Evolutionary conservation across 2,888 invertebrate species (phyloP).

Genomic region (Cantharis flavilabris): DNA sequence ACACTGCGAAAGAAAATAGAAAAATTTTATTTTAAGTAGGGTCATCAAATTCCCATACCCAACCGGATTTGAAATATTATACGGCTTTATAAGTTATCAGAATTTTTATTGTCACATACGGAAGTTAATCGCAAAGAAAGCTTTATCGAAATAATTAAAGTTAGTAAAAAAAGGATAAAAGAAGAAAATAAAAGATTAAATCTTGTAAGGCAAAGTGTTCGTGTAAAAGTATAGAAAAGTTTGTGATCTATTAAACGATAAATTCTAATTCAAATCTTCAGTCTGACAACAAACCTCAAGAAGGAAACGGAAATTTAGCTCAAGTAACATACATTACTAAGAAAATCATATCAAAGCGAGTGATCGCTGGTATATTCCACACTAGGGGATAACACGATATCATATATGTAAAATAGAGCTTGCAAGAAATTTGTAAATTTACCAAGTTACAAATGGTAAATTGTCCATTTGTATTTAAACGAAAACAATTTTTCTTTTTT

Average conservation of each 20-base stretch:
- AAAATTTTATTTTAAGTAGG: background rate
- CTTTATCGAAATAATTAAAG: background rate
- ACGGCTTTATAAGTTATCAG: background rate
- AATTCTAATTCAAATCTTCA: background rate
- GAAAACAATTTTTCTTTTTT: background rate
- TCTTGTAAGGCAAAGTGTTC: background rate
- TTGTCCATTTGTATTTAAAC: background rate
- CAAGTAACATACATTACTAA: background rate
- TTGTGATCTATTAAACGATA: background rate
- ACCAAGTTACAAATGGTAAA: background rate
- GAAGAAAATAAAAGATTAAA: background rate
- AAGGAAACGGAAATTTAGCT: background rate
- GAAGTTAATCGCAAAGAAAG: background rate
- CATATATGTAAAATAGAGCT: background rate
- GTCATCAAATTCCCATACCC: background rate
- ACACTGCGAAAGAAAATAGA: background rate
- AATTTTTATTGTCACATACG: background rate
- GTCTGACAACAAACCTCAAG: background rate
- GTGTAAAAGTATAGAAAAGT: background rate
- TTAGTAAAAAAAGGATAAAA: background rate
- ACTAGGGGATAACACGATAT: background rate
- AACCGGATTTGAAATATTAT: background rate
- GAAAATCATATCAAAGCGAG: background rate
- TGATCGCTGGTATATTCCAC: background rate
- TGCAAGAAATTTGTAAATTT: background rate